Conservation (phyloP, 2,113 vertebrate genomes). For the Mesoclemmys tuberculata region DNA sequence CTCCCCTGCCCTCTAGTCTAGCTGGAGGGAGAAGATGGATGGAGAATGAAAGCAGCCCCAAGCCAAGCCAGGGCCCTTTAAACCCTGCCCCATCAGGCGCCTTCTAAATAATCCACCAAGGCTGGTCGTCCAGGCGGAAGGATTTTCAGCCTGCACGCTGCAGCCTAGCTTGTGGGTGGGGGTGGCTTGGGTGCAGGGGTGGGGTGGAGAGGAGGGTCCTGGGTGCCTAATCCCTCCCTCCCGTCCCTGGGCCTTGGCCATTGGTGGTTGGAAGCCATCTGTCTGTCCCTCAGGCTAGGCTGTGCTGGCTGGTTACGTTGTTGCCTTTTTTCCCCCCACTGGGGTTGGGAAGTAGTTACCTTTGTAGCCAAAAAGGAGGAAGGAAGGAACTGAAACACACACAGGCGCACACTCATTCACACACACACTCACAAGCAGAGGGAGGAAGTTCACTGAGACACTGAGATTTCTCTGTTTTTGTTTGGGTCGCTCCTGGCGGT, state of each 20-base stretch:
- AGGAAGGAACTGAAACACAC: not conserved
- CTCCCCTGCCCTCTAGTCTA: no score
- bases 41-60: no score
- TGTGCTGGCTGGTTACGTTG: not conserved
- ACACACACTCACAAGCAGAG: not conserved
- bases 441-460: not conserved
- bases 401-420: not conserved
- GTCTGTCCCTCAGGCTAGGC: not conserved
- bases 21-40: no score
- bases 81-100: not conserved
- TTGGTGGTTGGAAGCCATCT: not conserved
- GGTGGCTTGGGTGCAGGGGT: not conserved
- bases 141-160: conserved; percentile 10
- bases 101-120: not conserved
- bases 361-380: not conserved
- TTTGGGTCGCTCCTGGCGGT: not conserved
- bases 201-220: not conserved
- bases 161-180: not conserved
- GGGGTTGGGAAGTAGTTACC: not conserved
- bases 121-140: conserved; percentile 6
- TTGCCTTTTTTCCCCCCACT: not conserved
- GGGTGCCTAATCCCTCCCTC: not conserved
- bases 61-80: not conserved
- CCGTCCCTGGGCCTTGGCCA: not conserved
- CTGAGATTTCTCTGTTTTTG: not conserved